Evolutionary conservation across 2,113 vertebrate species (phyloP), one percentile per base, ranked within the genome.

Genomic region (Zeus faber): DNA sequence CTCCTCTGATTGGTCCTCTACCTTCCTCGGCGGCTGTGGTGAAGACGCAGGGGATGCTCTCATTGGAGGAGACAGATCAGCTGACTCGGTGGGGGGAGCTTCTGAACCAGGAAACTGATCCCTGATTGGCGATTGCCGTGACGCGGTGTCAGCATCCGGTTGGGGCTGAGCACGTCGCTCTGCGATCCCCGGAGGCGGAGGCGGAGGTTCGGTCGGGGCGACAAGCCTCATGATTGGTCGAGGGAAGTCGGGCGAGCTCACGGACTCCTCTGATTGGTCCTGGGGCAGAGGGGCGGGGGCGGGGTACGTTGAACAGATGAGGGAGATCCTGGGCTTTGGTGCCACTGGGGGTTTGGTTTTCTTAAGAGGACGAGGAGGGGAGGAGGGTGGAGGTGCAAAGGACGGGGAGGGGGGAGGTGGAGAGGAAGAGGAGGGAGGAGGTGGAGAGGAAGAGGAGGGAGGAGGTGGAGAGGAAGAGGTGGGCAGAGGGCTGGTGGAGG

Each of bases 271-370:
- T 0, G 26, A 11, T n/a, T 40, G 61, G 9, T 3, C 11, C n/a
- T n/a, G n/a, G 4, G 1, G 9, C 1, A 41, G 10, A 7, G 18
- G 53, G 8, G 52, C 22, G 39, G 24, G 25, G 41, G 24, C 10
- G 6, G 48, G 23, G 16, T 58, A 46, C 5, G 53, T 26, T 14
- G 1, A 3, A 6, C 6, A 41, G 17, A 8, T 3, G 2, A 62
- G 39, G 40, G 24, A 46, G 23, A 61, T 2, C 4, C 49, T 52
- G n/a, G 82, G 72, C 53, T 80, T 83, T 9, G 72, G 66, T 62
- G 76, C 41, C 1, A 76, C 26, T 46, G 52, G 48, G 29, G 75
- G 72, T 70, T 63, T 78, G 24, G 45, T 61, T 18, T 23, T 54
- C 59, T 16, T 7, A 22, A 0, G 46, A 16, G 6, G 0, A 35